These are phyloP conservation scores for Hecatera dysodea DNA, from an alignment of 2,888 invertebrate genomes.

Conservation along the genomic window DNA sequence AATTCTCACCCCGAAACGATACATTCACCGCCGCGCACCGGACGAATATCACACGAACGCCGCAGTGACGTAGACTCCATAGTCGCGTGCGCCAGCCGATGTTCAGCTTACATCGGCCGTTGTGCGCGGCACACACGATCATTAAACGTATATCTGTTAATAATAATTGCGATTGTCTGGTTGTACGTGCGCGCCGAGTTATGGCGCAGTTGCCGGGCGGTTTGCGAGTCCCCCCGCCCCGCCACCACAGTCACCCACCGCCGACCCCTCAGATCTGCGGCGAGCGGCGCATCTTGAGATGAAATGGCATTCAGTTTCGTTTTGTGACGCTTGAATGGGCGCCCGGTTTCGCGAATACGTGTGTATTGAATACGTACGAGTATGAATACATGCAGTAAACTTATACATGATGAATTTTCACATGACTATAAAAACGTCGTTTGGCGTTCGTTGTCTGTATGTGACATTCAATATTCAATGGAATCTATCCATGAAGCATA, in stretches of 20 bases:
- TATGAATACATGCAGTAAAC: constrained; percentile 73
- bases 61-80: constrained; percentile 75
- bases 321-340: constrained; percentile 85
- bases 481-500: constrained; percentile 19
- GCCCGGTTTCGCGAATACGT: constrained; percentile 75
- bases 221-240: constrained; percentile 65
- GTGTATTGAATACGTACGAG: constrained; percentile 63
- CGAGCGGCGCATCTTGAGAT: constrained; percentile 83
- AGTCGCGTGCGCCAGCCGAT: constrained; percentile 75
- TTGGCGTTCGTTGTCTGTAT: constrained; percentile 21
- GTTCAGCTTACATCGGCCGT: constrained; percentile 75
- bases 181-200: constrained; percentile 87
- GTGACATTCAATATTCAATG: constrained; percentile 37
- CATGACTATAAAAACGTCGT: constrained; percentile 41
- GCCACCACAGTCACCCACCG: constrained; percentile 66
- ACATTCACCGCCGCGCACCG: constrained; percentile 70
- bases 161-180: constrained; percentile 90
- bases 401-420: constrained; percentile 57
- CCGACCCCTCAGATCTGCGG: constrained; percentile 76
- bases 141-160: constrained; percentile 89
- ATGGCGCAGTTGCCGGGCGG: constrained; percentile 87
- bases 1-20: constrained; percentile 80
- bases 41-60: constrained; percentile 79
- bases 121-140: constrained; percentile 81
- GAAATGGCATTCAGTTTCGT: constrained; percentile 84